Conservation (phyloP, 2,797 vertebrate genomes). For the Oreochromis mossambicus region DNA sequence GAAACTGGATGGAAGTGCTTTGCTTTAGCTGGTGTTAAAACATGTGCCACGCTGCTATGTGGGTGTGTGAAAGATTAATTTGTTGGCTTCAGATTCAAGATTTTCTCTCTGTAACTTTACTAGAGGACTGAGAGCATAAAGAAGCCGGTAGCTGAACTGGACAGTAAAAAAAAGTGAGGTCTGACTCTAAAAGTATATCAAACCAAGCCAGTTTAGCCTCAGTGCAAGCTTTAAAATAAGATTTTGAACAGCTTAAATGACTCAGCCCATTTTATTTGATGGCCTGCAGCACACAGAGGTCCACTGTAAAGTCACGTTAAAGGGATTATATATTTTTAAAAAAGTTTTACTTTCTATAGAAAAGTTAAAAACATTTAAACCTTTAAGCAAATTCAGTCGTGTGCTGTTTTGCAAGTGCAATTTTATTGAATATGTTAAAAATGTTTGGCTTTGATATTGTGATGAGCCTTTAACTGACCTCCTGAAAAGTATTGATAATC, state of each 20-base stretch:
- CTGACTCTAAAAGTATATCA: background rate
- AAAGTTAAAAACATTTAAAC: background rate
- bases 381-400: background rate
- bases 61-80: slow-evolving; percentile 51
- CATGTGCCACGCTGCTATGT: slow-evolving; percentile 31
- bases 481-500: background rate
- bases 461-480: background rate
- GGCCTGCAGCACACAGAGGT: background rate
- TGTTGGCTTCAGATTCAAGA: slow-evolving; percentile 13
- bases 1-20: slow-evolving; percentile 24
- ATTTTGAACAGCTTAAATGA: background rate
- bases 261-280: background rate
- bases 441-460: background rate
- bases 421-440: background rate
- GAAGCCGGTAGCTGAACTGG: background rate
- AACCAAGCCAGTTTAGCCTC: background rate
- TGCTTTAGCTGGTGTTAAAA: slow-evolving; percentile 31
- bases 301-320: background rate
- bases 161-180: background rate
- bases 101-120: background rate
- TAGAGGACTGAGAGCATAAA: background rate
- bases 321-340: background rate
- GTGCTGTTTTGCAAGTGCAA: background rate
- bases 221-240: background rate
- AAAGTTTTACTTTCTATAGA: background rate